Evolutionary conservation across 2,888 invertebrate genomes (phyloP).

Genomic region (Liposcelis brunnea): DNA sequence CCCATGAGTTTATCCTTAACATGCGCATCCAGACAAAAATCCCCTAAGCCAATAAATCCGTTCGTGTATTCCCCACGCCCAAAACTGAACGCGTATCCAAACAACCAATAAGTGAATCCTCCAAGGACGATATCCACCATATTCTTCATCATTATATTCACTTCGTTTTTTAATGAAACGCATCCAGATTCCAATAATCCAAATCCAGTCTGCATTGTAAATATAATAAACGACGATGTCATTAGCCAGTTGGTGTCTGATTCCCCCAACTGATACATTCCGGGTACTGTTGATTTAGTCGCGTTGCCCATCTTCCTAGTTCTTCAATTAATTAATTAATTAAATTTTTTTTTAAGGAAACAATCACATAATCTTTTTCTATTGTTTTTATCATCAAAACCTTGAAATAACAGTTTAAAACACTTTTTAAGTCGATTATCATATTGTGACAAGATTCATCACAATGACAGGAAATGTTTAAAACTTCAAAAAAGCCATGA

Average conservation of each 20-base stretch:
- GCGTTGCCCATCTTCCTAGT: neutral
- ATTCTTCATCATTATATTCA: conserved; percentile 96
- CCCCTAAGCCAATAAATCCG: conserved; percentile 57
- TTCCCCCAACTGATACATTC: conserved; percentile 42
- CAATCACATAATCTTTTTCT: too few relatives aligned
- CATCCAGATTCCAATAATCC: conserved; percentile 88
- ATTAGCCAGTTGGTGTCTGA: conserved; percentile 83
- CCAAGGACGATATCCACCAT: conserved; percentile 84
- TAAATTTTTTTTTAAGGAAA: too few relatives aligned
- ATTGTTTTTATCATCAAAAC: too few relatives aligned
- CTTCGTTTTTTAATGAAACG: conserved; percentile 84
- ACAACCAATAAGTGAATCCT: conserved; percentile 85
- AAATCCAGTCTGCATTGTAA: conserved; percentile 90
- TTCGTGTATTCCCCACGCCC: conserved; percentile 56
- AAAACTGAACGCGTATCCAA: conserved; percentile 84
- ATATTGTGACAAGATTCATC: too few relatives aligned
- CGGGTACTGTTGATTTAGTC: conserved; percentile 9
- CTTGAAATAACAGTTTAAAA: too few relatives aligned
- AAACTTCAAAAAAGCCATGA: too few relatives aligned
- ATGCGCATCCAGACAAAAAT: conserved; percentile 62
- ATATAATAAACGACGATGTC: conserved; percentile 75
- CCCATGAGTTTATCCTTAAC: conserved; percentile 64
- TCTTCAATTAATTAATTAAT: too few relatives aligned
- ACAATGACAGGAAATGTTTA: too few relatives aligned
- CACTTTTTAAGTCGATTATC: too few relatives aligned